A percentile compares a stretch with the other conserved stretches of the same genome.
Conservation (phyloP, 2,113 vertebrate genomes). For the Pseudopipra pipra region DNA sequence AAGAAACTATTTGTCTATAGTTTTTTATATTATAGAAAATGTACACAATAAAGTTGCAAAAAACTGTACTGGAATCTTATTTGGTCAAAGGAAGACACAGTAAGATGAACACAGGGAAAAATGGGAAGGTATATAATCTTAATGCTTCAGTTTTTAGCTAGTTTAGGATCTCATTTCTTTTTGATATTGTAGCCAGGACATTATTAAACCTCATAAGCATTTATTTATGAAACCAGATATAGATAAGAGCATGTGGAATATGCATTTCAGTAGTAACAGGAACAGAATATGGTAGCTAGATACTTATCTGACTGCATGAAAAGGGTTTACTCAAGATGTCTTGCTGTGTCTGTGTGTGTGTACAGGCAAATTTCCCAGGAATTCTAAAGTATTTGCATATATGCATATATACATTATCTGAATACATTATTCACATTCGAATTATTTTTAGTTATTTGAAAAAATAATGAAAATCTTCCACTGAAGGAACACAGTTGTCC, state of each 20-base stretch:
- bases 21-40: background rate
- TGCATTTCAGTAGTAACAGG: background rate
- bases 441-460: background rate
- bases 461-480: background rate
- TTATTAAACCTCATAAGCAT: background rate
- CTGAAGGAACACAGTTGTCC: background rate
- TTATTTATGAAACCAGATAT: background rate
- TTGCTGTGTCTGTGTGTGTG: rapidly evolving
- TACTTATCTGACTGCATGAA: background rate
- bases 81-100: background rate
- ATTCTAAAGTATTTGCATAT: background rate
- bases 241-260: background rate
- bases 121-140: background rate
- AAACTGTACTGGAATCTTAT: background rate
- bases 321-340: background rate
- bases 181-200: background rate
- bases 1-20: background rate
- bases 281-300: background rate
- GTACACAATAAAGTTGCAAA: background rate
- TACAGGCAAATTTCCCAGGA: background rate
- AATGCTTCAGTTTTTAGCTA: background rate
- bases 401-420: background rate
- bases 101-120: background rate
- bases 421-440: background rate
- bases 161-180: background rate